A percentile compares a stretch with the other conserved stretches of the same genome.
Evolutionary conservation across 2,113 vertebrate genomes (phyloP).

Genomic region (human (Homo sapiens)): GRCh38 chr3:136728001-136728500

Average conservation of each 20-base stretch:
- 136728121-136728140: neutral
- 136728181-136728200: neutral
- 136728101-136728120: no score
- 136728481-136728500: neutral
- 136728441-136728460: conserved; percentile 1
- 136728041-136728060: no score
- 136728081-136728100: no score
- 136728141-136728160: neutral
- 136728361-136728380: neutral
- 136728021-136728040: no score
- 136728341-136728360: conserved; percentile 23
- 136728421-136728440: neutral
- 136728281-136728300: neutral
- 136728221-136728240: neutral
- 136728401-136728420: neutral
- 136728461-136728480: conserved; percentile 24
- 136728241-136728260: neutral
- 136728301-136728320: conserved; percentile 11
- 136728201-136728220: neutral
- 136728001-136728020: no score
- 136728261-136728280: neutral
- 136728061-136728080: no score
- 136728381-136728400: neutral
- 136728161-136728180: neutral
- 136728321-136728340: conserved; percentile 18